Evolutionary conservation across 2,113 vertebrate genomes (phyloP).

Genomic region (Rhinichthys klamathensis): DNA sequence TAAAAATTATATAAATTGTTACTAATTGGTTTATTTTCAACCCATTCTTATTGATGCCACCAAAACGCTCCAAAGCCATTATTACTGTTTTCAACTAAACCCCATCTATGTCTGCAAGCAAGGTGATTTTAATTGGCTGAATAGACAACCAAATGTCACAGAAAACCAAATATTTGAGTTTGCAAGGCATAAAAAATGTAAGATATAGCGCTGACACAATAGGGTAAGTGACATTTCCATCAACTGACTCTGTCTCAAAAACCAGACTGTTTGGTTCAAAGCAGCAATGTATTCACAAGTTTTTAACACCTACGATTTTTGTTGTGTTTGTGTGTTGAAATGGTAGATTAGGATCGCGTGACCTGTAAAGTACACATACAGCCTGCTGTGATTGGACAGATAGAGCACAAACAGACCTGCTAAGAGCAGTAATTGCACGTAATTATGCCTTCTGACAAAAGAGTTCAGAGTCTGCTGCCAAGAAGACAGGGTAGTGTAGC

Average conservation of each 20-base stretch:
- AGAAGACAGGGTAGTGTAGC: neutral
- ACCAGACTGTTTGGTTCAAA: neutral
- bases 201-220: neutral
- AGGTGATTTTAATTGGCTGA: neutral
- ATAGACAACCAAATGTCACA: neutral
- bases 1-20: neutral
- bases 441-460: slow-evolving; percentile 17
- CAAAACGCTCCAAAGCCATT: neutral
- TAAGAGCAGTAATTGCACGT: slow-evolving; percentile 16
- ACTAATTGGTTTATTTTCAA: neutral
- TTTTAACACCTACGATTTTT: slow-evolving; percentile 10
- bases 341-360: slow-evolving; percentile 1
- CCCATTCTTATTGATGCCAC: neutral
- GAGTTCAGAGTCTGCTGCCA: neutral
- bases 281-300: neutral
- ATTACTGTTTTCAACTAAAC: neutral
- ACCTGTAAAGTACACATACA: slow-evolving; percentile 15
- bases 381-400: slow-evolving; percentile 19
- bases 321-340: neutral
- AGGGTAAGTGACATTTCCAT: neutral
- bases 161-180: neutral
- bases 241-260: neutral
- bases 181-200: neutral
- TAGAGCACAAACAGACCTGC: neutral
- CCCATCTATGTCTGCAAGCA: neutral